Percentiles rank a stretch among this genome's conserved stretches.
Evolutionary conservation across 2,113 vertebrate genomes (phyloP).

Genomic region (Seriola quinqueradiata): DNA sequence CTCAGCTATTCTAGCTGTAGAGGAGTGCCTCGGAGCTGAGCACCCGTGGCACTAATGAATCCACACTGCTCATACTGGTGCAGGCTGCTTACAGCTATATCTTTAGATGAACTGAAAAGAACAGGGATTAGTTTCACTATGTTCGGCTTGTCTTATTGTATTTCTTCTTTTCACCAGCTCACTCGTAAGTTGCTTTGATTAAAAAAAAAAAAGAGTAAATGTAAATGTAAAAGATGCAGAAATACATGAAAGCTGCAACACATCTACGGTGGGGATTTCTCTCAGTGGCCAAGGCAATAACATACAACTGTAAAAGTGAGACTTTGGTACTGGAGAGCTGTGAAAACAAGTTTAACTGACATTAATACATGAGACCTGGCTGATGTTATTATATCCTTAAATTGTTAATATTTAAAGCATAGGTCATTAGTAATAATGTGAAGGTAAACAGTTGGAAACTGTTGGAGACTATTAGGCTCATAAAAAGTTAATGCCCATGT

Average conservation of each 20-base stretch:
- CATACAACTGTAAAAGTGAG: not conserved
- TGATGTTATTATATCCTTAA: not conserved
- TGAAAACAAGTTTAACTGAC: conserved; percentile 16
- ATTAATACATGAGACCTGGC: not conserved
- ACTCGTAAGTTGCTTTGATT: no score
- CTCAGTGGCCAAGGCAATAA: not conserved
- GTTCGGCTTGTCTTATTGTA: not conserved
- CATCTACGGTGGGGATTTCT: not conserved
- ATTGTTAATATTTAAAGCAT: conserved; percentile 10
- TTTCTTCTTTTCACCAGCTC: not conserved
- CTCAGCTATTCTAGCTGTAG: no score
- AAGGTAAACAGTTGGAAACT: conserved; percentile 27
- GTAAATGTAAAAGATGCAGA: not conserved
- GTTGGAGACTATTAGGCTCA: conserved; percentile 14
- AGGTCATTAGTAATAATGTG: conserved; percentile 8
- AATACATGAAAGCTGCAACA: not conserved
- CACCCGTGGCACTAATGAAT: no score
- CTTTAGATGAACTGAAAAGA: not conserved
- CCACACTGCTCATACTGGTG: not conserved
- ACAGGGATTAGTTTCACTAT: not conserved
- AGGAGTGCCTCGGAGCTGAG: no score
- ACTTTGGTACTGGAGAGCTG: not conserved
- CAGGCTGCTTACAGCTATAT: not conserved
- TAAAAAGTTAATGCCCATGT: conserved; percentile 26
- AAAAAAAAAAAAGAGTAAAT: no score